A percentile compares a stretch with the other conserved stretches of the same genome.
These are phyloP conservation scores for Oscheius sp. DNA, from an alignment of 2,888 invertebrate genomes.

Conservation along the genomic window DNA sequence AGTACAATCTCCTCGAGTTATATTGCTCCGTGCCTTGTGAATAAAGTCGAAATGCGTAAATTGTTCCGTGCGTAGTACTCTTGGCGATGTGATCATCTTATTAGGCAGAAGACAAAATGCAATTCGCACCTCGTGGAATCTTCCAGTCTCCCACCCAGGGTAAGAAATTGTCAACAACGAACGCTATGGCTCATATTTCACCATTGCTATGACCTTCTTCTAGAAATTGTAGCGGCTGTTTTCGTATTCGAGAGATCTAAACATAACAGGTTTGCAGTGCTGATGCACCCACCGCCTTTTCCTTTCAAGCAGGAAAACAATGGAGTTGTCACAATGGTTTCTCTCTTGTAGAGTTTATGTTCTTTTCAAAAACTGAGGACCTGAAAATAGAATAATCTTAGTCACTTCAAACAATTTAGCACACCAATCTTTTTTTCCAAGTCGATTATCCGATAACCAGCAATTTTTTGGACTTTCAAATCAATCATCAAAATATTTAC, in stretches of 20 bases:
- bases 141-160: background rate
- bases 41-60: too few species aligned
- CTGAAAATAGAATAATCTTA: too few species aligned
- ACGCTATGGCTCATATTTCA: constrained; percentile 25
- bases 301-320: too few species aligned
- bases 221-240: background rate
- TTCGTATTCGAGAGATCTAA: background rate
- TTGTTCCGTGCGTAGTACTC: too few species aligned
- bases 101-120: constrained; percentile 18
- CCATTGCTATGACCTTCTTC: background rate
- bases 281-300: background rate
- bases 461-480: background rate
- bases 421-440: too few species aligned
- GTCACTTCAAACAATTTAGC: too few species aligned
- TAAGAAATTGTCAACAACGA: constrained; percentile 28
- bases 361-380: too few species aligned
- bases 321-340: too few species aligned
- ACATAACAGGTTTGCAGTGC: constrained; percentile 1
- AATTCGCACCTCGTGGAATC: constrained; percentile 22
- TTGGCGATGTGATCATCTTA: background rate
- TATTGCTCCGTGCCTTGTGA: too few species aligned
- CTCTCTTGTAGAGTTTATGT: too few species aligned
- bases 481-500: constrained; percentile 2
- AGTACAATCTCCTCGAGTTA: too few species aligned
- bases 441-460: too few species aligned